phyloP scores from a whole-genome alignment of 1,140 invertebrate genomes.

The Nymphalis io region DNA sequence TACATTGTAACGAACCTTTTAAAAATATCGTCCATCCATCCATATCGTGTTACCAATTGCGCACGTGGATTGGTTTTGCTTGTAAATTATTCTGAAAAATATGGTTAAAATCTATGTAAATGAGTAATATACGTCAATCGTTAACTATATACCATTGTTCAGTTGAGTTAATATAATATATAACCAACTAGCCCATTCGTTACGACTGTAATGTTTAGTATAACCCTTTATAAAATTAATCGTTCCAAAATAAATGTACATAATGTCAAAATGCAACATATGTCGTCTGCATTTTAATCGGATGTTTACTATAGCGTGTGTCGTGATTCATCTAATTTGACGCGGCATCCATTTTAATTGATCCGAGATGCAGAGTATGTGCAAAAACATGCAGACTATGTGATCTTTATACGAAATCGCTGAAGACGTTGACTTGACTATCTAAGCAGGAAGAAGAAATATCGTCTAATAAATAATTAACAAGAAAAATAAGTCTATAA shows the following conservation, averaged over 20 bases:
- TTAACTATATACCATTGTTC: too few relatives aligned
- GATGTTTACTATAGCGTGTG: conserved; percentile 10
- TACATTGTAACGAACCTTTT: too few relatives aligned
- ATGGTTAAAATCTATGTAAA: too few relatives aligned
- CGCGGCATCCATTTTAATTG: conserved; percentile 27
- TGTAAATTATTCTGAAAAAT: neutral
- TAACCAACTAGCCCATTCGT: neutral
- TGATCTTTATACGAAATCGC: conserved; percentile 11
- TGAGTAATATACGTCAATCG: too few relatives aligned
- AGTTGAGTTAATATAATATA: too few relatives aligned
- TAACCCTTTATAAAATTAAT: neutral
- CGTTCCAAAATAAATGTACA: neutral
- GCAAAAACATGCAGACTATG: conserved; percentile 20
- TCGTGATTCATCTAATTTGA: conserved; percentile 23
- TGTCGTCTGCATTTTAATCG: conserved; percentile 8
- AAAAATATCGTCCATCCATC: neutral
- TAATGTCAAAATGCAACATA: neutral
- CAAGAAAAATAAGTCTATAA: neutral
- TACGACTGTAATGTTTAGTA: neutral
- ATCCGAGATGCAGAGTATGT: neutral
- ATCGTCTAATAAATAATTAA: conserved; percentile 5
- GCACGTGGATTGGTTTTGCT: neutral
- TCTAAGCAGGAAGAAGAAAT: conserved; percentile 9
- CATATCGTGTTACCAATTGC: neutral
- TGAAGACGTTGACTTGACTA: conserved; percentile 14